Evolutionary conservation across 2,888 invertebrate genomes (phyloP).

Genomic region (Petrophora chlorosata): DNA sequence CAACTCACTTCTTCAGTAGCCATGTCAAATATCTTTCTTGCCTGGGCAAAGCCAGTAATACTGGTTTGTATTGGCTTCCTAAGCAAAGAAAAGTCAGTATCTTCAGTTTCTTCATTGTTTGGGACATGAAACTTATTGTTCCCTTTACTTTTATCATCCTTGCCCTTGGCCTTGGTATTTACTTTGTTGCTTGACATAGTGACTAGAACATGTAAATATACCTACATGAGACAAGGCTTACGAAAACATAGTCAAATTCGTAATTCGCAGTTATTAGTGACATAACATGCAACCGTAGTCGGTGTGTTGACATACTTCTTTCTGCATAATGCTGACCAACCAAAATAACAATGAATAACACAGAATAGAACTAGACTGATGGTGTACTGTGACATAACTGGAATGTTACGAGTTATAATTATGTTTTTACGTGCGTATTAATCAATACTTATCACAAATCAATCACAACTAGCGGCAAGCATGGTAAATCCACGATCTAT

Average conservation of each 20-base stretch:
- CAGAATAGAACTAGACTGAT: constrained; percentile 16
- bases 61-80: constrained; percentile 88
- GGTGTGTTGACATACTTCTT: constrained; percentile 35
- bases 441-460: constrained; percentile 14
- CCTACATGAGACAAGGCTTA: neutral
- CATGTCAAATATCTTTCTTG: constrained; percentile 88
- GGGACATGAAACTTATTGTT: constrained; percentile 53
- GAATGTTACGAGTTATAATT: neutral
- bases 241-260: neutral
- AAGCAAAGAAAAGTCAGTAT: constrained; percentile 81
- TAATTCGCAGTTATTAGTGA: constrained; percentile 16
- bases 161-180: constrained; percentile 67
- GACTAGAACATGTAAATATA: constrained; percentile 15
- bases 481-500: constrained; percentile 60
- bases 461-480: constrained; percentile 45
- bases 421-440: neutral
- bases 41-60: constrained; percentile 87
- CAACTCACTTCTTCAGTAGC: constrained; percentile 89
- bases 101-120: constrained; percentile 66
- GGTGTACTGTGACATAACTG: neutral
- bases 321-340: constrained; percentile 50
- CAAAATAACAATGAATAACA: constrained; percentile 34
- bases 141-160: constrained; percentile 68
- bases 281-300: constrained; percentile 19
- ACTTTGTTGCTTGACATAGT: constrained; percentile 75